phyloP scores from a whole-genome alignment of 2,113 vertebrate genomes.

The Sarotherodon lohbergeri region DNA sequence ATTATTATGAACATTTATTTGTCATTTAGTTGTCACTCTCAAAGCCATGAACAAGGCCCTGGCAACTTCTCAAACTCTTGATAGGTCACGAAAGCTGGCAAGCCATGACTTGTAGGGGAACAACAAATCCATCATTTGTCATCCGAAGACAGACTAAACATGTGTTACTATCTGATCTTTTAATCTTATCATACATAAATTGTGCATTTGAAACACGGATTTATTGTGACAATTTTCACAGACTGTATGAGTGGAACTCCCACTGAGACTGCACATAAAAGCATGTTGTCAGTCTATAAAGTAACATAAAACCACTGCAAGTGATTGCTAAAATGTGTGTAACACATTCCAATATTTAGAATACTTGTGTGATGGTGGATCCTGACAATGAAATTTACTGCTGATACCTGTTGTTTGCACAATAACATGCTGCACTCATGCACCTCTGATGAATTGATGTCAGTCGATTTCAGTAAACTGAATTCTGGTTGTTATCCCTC shows the following conservation, averaged over 20 bases:
- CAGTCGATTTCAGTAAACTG: neutral
- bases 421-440: neutral
- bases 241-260: neutral
- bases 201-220: neutral
- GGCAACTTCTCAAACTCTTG: neutral
- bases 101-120: neutral
- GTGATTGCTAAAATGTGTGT: neutral
- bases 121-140: neutral
- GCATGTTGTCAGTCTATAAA: neutral
- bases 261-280: neutral
- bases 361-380: neutral
- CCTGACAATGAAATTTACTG: neutral
- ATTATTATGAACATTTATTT: neutral
- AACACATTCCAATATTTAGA: neutral
- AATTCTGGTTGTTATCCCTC: neutral
- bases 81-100: neutral
- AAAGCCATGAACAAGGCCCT: neutral
- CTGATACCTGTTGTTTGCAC: neutral
- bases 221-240: neutral
- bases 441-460: neutral
- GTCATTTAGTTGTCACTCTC: neutral
- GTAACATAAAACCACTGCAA: neutral
- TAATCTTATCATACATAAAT: neutral
- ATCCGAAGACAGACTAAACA: neutral
- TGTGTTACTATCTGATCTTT: neutral